phyloP scores from a whole-genome alignment of 2,797 vertebrate species.

The Peromyscus eremicus region DNA sequence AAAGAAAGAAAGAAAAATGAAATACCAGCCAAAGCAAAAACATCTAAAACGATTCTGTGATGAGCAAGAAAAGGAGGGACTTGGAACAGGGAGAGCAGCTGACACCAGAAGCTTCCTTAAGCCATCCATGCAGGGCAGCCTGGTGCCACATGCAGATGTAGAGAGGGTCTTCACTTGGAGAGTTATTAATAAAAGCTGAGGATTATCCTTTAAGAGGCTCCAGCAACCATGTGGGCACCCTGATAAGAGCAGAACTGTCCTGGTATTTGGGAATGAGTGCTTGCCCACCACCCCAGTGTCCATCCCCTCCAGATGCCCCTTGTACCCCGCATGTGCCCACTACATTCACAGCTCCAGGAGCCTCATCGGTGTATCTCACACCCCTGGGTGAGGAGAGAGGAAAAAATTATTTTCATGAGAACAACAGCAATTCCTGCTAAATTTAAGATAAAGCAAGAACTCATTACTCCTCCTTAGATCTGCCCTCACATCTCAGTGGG shows the following conservation, averaged over 20 bases:
- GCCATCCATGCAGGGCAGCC: neutral
- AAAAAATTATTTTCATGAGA: constrained; percentile 53
- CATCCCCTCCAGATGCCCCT: no score
- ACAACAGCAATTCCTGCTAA: constrained; percentile 76
- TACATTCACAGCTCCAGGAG: neutral
- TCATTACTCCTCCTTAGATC: constrained; percentile 74
- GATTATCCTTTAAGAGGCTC: constrained; percentile 6
- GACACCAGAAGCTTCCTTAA: neutral
- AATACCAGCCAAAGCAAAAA: neutral
- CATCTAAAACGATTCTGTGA: neutral
- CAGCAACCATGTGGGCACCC: neutral
- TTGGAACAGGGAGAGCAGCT: neutral
- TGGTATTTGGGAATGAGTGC: rapidly evolving
- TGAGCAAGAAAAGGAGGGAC: neutral
- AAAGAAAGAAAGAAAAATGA: no score
- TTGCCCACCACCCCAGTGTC: neutral
- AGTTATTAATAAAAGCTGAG: neutral
- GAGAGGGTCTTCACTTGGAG: neutral
- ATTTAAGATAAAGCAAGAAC: constrained; percentile 79
- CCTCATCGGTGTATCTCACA: neutral
- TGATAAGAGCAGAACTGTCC: neutral
- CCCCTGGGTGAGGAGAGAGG: neutral
- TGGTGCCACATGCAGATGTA: rapidly evolving
- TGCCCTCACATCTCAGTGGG: constrained; percentile 45
- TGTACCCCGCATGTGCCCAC: neutral